Percentiles rank a stretch among this genome's conserved stretches.
Evolutionary conservation across 1,140 invertebrate genomes (phyloP).

Genomic region (Meloidogyne hapla): DNA sequence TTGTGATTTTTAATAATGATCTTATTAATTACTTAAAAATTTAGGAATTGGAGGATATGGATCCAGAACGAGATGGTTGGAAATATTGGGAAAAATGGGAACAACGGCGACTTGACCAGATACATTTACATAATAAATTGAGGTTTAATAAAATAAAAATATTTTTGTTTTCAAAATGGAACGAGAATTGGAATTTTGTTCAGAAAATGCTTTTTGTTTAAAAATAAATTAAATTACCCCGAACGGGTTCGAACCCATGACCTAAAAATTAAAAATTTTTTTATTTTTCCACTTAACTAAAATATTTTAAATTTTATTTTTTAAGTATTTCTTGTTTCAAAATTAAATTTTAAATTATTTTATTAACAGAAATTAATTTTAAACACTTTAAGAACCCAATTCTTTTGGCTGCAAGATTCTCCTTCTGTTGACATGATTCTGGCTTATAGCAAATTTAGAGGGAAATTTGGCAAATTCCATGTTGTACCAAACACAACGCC

Average conservation of each 20-base stretch:
- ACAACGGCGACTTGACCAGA: constrained; percentile 33
- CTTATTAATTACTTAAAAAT: background rate
- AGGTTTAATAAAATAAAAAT: background rate
- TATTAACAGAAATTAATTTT: too few relatives aligned
- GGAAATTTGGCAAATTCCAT: constrained; percentile 1
- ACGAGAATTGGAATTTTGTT: too few relatives aligned
- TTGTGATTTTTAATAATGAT: too few relatives aligned
- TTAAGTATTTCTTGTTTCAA: too few relatives aligned
- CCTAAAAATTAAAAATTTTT: too few relatives aligned
- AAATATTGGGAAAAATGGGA: constrained; percentile 38
- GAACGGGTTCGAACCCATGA: too few relatives aligned
- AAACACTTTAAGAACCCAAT: constrained; percentile 17
- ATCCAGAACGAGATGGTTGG: constrained; percentile 42
- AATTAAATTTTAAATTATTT: too few relatives aligned
- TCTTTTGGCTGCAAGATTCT: constrained; percentile 21
- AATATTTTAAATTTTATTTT: too few relatives aligned
- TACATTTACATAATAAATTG: constrained; percentile 23
- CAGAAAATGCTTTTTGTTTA: constrained; percentile 15
- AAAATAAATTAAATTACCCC: too few relatives aligned
- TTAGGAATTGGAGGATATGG: constrained; percentile 40
- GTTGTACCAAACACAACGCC: background rate
- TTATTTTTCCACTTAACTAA: too few relatives aligned
- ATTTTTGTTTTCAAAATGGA: too few relatives aligned
- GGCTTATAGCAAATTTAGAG: background rate
- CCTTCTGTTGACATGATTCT: constrained; percentile 12